These are phyloP conservation scores for Masticophis lateralis DNA, from an alignment of 2,797 vertebrate species.

Conservation along the genomic window DNA sequence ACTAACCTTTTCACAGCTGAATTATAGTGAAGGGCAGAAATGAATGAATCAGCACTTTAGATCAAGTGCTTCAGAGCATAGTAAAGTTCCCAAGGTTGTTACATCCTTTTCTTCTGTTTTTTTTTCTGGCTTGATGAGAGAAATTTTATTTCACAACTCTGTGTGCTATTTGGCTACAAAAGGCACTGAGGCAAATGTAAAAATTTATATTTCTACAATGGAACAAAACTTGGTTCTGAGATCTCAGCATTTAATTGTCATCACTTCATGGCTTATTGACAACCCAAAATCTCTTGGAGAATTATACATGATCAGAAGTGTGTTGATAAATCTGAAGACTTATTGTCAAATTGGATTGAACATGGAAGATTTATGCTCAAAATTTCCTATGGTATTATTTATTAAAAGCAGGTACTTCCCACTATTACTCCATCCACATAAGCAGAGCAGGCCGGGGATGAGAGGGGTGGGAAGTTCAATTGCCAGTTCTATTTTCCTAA, in stretches of 20 bases:
- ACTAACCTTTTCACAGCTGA: conserved; percentile 41
- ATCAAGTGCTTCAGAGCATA: not conserved
- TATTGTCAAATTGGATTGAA: not conserved
- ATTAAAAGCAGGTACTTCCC: not conserved
- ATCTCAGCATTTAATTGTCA: not conserved
- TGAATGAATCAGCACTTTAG: conserved; percentile 21
- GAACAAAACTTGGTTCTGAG: not conserved
- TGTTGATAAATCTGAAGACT: not conserved
- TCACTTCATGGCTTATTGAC: not conserved
- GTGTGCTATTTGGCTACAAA: not conserved
- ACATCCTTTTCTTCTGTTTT: not conserved
- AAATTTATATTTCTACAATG: not conserved
- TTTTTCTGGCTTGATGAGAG: not conserved
- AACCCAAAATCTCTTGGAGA: not conserved
- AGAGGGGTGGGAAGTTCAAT: not conserved
- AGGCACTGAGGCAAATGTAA: not conserved
- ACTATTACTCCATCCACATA: not conserved
- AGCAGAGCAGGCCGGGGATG: not conserved
- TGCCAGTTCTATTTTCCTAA: not conserved
- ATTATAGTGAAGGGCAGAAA: conserved; percentile 17
- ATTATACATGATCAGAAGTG: not conserved
- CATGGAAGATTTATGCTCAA: not conserved
- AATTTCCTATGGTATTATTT: not conserved
- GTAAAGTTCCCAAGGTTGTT: not conserved
- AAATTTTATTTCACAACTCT: not conserved